Evolutionary conservation across 2,797 vertebrate species (phyloP).

Genomic region (Chrysocyon brachyurus): DNA sequence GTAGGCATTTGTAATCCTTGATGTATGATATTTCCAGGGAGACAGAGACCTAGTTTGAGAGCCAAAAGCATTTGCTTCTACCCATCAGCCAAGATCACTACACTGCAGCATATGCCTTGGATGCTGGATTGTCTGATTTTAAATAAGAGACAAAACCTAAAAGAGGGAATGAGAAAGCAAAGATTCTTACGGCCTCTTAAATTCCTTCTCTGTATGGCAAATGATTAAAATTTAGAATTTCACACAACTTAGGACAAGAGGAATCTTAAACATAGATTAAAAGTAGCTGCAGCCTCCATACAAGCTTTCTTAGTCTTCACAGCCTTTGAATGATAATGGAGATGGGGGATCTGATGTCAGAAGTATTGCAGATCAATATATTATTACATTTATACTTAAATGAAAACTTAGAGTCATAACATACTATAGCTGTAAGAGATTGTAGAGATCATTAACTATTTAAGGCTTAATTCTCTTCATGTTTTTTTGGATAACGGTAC

Average conservation of each 20-base stretch:
- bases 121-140: neutral
- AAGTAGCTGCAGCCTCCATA: neutral
- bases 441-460: slow-evolving; percentile 12
- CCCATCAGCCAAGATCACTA: neutral
- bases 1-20: neutral
- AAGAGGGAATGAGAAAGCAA: neutral
- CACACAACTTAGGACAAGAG: neutral
- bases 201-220: slow-evolving; percentile 8
- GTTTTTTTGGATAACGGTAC: neutral
- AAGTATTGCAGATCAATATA: neutral
- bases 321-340: neutral
- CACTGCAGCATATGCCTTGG: neutral
- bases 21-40: neutral
- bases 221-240: slow-evolving; percentile 44
- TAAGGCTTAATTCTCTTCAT: slow-evolving; percentile 23
- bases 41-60: neutral
- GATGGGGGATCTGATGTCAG: neutral
- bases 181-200: neutral
- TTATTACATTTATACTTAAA: neutral
- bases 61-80: neutral
- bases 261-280: slow-evolving; percentile 5
- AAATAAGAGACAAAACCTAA: neutral
- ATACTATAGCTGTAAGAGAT: neutral
- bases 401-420: slow-evolving; percentile 11
- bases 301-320: neutral